A percentile compares a stretch with the other conserved stretches of the same genome.
Evolutionary conservation across 2,888 invertebrate species (phyloP).

Genomic region (Drosophila rubida): DNA sequence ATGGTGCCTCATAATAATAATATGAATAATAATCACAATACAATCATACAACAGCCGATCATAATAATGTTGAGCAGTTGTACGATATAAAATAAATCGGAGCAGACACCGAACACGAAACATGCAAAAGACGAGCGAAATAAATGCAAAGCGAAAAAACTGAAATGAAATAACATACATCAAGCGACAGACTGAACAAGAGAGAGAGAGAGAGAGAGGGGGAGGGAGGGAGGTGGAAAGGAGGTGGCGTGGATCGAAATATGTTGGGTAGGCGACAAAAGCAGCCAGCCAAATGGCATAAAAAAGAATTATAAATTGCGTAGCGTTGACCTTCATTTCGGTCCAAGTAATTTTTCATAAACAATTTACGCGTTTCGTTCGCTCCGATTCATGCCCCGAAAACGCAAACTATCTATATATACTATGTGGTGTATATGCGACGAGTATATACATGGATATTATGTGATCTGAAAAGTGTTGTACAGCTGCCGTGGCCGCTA

Average conservation of each 20-base stretch:
- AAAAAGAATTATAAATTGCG: slow-evolving; percentile 79
- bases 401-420: slow-evolving; percentile 32
- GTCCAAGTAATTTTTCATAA: slow-evolving; percentile 80
- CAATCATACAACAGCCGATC: background rate
- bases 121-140: slow-evolving; percentile 56
- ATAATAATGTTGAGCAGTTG: slow-evolving; percentile 31
- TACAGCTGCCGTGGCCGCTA: slow-evolving; percentile 68
- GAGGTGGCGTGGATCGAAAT: slow-evolving; percentile 25
- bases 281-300: slow-evolving; percentile 63
- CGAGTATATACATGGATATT: slow-evolving; percentile 13
- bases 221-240: slow-evolving; percentile 12
- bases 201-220: background rate
- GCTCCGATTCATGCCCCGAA: slow-evolving; percentile 11
- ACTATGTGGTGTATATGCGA: slow-evolving; percentile 1
- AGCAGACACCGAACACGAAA: slow-evolving; percentile 27
- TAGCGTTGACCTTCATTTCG: slow-evolving; percentile 80
- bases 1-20: slow-evolving; percentile 23
- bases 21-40: background rate
- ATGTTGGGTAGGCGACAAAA: slow-evolving; percentile 41
- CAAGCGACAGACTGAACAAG: slow-evolving; percentile 17
- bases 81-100: slow-evolving; percentile 68
- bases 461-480: slow-evolving; percentile 53
- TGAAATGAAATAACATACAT: slow-evolving; percentile 39
- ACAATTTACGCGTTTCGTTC: slow-evolving; percentile 76
- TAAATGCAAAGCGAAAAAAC: slow-evolving; percentile 68